Base-by-base conservation (phyloP, 2,113 vertebrate species). In the Elachura formosa region DNA sequence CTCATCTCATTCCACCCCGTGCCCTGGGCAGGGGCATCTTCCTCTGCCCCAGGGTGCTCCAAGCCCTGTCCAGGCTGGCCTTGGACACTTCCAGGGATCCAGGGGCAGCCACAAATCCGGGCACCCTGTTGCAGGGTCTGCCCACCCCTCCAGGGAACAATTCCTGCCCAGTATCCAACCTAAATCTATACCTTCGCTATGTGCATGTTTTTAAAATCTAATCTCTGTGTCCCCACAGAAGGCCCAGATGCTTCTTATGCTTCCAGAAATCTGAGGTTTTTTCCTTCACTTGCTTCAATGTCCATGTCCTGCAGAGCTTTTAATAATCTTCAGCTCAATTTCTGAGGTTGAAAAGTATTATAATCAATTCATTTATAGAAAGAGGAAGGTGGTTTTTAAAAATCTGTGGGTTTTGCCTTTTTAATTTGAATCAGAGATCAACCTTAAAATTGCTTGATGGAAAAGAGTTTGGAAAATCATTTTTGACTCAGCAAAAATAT, bases 41-140 rank as follows among this genome's bases (percentile, higher is more conserved):
- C 45, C 24, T 18, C 24, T 6, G 1, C 4, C 11, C 68, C 45
- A 29, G 68, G 5, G 0, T 28, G 45, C 24, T 59, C 61, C 51
- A 2, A 8, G 40, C 33, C 28, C 45, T 33, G 10, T 41, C 41
- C 66, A 49, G 0, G 23, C 33, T 66, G 67, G 12, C 38, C 61
- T 22, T 3, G 61, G 59, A 1, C 45, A 18, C 38, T 58, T 1
- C 20, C 68, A 67, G 45, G 52, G 68, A 34, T 74, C 21, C 61
- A 85, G 33, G 51, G 59, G 19, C 43, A 64, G 75, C 31, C 85
- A 1, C 51, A 73, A 67, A 51, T 59, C 12, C 45, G 83, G 72
- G 52, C 33, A 43, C 9, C 38, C 45, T 59, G 38, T 23, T 31
- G 72, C 54, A 48, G n/a, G 40, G 19, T 38, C 69, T 29, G 1